phyloP scores from a whole-genome alignment of 2,113 vertebrate genomes.

The Limnothrissa miodon region DNA sequence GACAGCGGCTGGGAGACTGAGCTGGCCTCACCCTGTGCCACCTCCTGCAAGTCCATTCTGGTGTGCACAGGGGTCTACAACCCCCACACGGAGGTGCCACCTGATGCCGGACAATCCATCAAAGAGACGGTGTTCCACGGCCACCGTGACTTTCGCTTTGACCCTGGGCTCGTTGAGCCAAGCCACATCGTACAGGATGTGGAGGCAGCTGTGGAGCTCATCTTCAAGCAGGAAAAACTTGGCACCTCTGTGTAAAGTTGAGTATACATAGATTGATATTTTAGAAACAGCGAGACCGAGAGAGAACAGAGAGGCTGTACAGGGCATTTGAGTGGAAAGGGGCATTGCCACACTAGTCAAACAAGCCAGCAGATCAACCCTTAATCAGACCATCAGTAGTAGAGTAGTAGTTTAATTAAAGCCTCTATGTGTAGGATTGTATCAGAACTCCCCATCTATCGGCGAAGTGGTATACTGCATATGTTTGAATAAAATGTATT shows the following conservation, averaged over 20 bases:
- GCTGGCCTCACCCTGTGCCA: constrained; percentile 63
- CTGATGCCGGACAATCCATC: constrained; percentile 48
- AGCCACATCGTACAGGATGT: constrained; percentile 77
- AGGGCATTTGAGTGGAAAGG: neutral
- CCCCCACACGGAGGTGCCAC: constrained; percentile 56
- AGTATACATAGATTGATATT: neutral
- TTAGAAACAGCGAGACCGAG: neutral
- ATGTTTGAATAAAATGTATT: too few species aligned
- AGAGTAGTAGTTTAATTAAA: neutral
- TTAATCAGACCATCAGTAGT: neutral
- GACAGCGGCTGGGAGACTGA: constrained; percentile 73
- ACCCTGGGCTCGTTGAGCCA: constrained; percentile 74
- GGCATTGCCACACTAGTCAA: neutral
- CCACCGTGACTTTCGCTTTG: constrained; percentile 78
- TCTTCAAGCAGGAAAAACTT: constrained; percentile 80
- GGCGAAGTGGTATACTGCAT: too few species aligned
- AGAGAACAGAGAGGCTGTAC: neutral
- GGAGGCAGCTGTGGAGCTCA: constrained; percentile 80
- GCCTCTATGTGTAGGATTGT: too few species aligned
- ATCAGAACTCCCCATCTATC: too few species aligned
- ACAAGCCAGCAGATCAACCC: neutral
- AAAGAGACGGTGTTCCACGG: constrained; percentile 70
- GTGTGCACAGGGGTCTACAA: constrained; percentile 86
- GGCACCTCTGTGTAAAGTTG: constrained; percentile 31
- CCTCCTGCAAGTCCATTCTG: constrained; percentile 78